Percentiles rank a stretch among this genome's conserved stretches.
These are phyloP conservation scores for Ephialtes manifestator DNA, from an alignment of 2,888 invertebrate genomes.

Conservation along the genomic window DNA sequence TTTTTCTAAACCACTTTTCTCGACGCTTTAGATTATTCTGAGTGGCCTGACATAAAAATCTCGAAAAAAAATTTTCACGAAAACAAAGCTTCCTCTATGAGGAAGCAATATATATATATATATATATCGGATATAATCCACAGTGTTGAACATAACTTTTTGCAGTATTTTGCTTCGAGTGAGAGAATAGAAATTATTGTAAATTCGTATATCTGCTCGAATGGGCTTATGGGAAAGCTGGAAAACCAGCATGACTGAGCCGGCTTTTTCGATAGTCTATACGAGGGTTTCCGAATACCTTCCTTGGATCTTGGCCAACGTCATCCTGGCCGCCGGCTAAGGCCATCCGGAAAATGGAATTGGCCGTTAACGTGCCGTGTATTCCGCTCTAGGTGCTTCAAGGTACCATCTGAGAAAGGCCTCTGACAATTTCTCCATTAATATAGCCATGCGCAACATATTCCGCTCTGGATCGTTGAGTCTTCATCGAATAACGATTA, in stretches of 20 bases:
- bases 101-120: too few species aligned
- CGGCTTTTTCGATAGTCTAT: conserved; percentile 50
- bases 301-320: conserved; percentile 62
- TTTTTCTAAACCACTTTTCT: too few species aligned
- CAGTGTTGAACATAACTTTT: neutral
- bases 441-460: neutral
- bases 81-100: too few species aligned
- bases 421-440: conserved; percentile 14
- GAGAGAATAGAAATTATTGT: neutral
- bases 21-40: too few species aligned
- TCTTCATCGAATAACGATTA: conserved; percentile 18
- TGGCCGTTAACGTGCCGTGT: conserved; percentile 51
- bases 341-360: conserved; percentile 55
- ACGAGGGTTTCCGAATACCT: conserved; percentile 50
- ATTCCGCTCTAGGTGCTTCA: neutral
- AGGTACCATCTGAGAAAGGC: conserved; percentile 1
- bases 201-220: conserved; percentile 39
- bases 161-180: neutral
- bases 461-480: neutral
- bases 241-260: conserved; percentile 11
- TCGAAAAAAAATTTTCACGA: too few species aligned
- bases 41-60: too few species aligned
- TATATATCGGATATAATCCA: neutral
- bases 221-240: conserved; percentile 37
- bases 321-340: conserved; percentile 26